Evolutionary conservation across 2,888 invertebrate genomes (phyloP), one percentile per base, ranked within the genome.

Genomic region (Dolichomitus sp.): DNA sequence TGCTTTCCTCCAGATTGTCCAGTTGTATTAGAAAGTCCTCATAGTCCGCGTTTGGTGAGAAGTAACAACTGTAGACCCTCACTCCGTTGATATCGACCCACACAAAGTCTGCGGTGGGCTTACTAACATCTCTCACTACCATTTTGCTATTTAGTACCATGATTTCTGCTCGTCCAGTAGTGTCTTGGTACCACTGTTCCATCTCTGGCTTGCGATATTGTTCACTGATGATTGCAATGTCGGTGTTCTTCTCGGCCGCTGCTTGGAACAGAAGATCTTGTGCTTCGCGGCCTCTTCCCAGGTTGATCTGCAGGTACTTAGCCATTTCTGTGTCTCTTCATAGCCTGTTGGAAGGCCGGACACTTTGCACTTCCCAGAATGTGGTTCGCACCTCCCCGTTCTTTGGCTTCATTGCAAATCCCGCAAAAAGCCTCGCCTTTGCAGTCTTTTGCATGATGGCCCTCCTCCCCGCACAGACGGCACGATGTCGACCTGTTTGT

Each of bases 221-320:
- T 33, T 80, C 80, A 19, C 73, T 65, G 6, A 74, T 50, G n/a
- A 63, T 50, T 2, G 73, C 17, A 6, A 66, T 66, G 17, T 74
- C 80, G 3, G 33, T 40, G 4, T 33, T 11, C 14, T 63, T 72
- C 12, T 79, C 73, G 4, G n/a, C 37, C 3, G 66, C 76, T 2
- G 54, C 50, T 59, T 85, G 84, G 19, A 57, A 12, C 0, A 77
- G 48, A 2, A 86, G 74, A 5, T 73, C 68, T 14, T 84, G 73
- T 2, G 84, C 84, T 5, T 72, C 76, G 30, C 74, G 77, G 42
- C 85, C 73, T 33, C 80, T 61, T 17, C 85, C 76, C 19, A 85
- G 57, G 74, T 87, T 87, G 0, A 63, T 65, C 59, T 87, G 87
- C 14, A 86, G 80, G 30, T 45, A 75, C 66, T 59, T 33, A 68